phyloP scores from a whole-genome alignment of 2,113 vertebrate genomes.

The Amphiprion ocellaris region DNA sequence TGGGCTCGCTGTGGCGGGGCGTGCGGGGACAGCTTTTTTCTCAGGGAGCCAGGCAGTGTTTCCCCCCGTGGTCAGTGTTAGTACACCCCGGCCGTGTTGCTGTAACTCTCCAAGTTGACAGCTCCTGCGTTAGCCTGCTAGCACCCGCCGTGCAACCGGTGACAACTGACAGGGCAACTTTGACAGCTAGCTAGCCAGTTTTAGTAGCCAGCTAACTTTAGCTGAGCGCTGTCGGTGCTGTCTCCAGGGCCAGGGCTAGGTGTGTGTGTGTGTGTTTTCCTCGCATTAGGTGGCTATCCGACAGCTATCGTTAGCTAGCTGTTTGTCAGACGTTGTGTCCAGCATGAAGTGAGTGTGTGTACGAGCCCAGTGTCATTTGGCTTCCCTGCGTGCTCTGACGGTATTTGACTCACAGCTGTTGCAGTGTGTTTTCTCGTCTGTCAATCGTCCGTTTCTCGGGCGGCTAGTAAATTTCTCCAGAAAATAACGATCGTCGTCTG shows the following conservation, averaged over 20 bases:
- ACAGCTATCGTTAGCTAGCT: conserved; percentile 75
- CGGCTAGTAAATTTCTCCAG: conserved; percentile 64
- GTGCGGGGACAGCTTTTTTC: conserved; percentile 56
- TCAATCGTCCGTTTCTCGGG: conserved; percentile 70
- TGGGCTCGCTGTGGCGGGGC: conserved; percentile 52
- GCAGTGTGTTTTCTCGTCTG: conserved; percentile 78
- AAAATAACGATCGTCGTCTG: conserved; percentile 34
- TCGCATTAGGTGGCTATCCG: conserved; percentile 40
- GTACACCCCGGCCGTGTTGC: conserved; percentile 50
- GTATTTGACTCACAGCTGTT: conserved; percentile 82
- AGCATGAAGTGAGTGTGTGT: conserved; percentile 55
- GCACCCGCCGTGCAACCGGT: conserved; percentile 74
- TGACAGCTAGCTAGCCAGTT: conserved; percentile 82
- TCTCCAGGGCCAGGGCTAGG: conserved; percentile 40
- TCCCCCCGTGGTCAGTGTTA: conserved; percentile 57
- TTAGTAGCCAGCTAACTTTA: conserved; percentile 74
- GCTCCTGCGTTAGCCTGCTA: conserved; percentile 78
- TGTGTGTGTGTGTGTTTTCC: conserved; percentile 28
- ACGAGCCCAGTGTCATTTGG: conserved; percentile 64
- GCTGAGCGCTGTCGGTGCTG: conserved; percentile 53
- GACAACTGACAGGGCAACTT: conserved; percentile 84
- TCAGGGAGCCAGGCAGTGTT: conserved; percentile 46
- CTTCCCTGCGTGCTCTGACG: conserved; percentile 68
- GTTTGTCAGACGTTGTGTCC: conserved; percentile 73
- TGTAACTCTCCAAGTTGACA: conserved; percentile 82